Conservation (phyloP, 2,113 vertebrate species). For the Tyrannus savana region DNA sequence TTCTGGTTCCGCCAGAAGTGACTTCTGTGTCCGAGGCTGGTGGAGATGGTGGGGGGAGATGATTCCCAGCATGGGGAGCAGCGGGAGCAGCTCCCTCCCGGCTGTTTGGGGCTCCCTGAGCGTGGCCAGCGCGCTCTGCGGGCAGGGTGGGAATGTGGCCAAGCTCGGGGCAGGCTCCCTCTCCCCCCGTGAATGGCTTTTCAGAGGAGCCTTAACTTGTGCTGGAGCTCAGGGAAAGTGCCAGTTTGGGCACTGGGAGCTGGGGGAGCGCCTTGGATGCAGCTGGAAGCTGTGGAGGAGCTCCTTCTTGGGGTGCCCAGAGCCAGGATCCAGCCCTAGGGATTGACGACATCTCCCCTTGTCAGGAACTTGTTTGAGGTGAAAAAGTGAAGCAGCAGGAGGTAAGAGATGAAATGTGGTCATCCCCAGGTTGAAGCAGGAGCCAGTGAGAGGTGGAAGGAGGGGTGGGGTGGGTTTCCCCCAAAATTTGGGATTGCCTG, state of each 20-base stretch:
- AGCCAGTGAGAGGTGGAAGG: neutral
- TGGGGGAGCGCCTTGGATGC: neutral
- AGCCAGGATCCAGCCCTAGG: neutral
- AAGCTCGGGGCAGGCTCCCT: neutral
- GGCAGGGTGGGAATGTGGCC: neutral
- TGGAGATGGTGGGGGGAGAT: neutral
- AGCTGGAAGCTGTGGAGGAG: neutral
- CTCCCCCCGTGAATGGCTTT: neutral
- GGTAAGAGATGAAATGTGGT: neutral
- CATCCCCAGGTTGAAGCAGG: neutral
- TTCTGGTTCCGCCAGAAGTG: neutral
- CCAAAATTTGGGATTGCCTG: neutral
- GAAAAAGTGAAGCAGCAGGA: slow-evolving; percentile 37
- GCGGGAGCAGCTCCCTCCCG: neutral
- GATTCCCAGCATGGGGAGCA: rapidly evolving
- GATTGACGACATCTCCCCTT: neutral
- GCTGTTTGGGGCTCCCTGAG: neutral
- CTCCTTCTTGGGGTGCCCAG: neutral
- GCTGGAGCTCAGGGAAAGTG: neutral
- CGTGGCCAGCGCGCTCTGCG: neutral
- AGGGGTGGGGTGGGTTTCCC: neutral
- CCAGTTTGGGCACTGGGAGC: neutral
- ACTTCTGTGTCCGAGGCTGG: neutral
- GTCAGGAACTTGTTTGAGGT: neutral
- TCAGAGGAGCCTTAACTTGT: neutral